Conservation (phyloP, 2,797 vertebrate genomes). For the Synanceia verrucosa region DNA sequence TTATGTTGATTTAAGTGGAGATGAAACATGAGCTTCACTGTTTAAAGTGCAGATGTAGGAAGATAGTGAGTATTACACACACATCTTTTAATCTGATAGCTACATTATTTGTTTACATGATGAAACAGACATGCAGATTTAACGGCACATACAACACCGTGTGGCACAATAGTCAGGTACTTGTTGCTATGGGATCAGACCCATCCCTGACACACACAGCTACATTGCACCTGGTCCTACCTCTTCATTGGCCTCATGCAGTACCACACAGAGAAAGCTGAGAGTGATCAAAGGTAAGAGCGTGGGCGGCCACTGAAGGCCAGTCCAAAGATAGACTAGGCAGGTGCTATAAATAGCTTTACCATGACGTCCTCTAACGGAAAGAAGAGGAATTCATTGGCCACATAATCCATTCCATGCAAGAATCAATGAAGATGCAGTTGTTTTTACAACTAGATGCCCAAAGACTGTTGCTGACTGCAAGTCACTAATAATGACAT, state of each 20-base stretch:
- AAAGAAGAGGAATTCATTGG: neutral
- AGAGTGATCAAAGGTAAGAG: conserved; percentile 6
- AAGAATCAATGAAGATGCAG: neutral
- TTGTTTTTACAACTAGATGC: neutral
- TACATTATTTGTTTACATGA: too few species aligned
- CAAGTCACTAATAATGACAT: neutral
- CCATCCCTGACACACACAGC: neutral
- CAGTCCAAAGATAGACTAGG: conserved; percentile 8
- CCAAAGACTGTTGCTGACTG: neutral
- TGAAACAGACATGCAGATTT: too few species aligned
- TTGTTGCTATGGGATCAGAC: too few species aligned
- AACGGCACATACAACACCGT: too few species aligned
- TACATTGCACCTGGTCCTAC: neutral
- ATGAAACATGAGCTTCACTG: too few species aligned
- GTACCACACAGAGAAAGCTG: neutral
- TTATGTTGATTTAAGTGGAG: too few species aligned
- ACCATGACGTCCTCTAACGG: neutral
- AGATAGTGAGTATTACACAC: too few species aligned
- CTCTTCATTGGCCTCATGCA: too few species aligned
- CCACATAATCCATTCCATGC: neutral
- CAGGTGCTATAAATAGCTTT: neutral
- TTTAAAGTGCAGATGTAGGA: too few species aligned
- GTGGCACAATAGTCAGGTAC: too few species aligned
- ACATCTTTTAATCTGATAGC: too few species aligned
- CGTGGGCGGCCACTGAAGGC: conserved; percentile 18